phyloP scores from a whole-genome alignment of 1,140 invertebrate species.

The Dreissena polymorpha region DNA sequence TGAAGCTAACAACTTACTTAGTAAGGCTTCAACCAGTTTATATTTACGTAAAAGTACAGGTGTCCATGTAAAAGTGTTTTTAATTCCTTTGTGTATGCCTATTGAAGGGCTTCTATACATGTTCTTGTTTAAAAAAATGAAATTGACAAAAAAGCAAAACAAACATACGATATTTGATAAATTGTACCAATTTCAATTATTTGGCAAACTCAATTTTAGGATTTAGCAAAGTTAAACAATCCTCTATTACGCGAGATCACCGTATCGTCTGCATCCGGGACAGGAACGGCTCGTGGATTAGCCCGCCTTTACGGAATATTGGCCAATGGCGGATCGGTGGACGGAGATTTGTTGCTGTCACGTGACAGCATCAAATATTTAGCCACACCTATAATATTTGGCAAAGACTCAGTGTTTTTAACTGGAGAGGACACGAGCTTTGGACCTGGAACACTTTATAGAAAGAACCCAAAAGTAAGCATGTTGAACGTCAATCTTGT shows the following conservation, averaged over 20 bases:
- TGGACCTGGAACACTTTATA: constrained; percentile 38
- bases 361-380: constrained; percentile 40
- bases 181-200: too few species aligned
- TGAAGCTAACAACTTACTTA: too few species aligned
- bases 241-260: constrained; percentile 44
- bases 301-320: constrained; percentile 59
- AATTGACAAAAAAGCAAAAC: too few species aligned
- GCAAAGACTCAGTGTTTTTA: constrained; percentile 34
- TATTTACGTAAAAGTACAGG: too few species aligned
- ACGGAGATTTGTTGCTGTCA: constrained; percentile 49
- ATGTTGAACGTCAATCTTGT: background rate
- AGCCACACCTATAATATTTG: constrained; percentile 2
- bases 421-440: constrained; percentile 15
- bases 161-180: too few species aligned
- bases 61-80: too few species aligned
- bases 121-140: too few species aligned
- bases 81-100: too few species aligned
- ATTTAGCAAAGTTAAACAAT: constrained; percentile 34
- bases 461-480: constrained; percentile 42
- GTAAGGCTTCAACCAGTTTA: too few species aligned
- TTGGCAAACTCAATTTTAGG: background rate
- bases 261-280: constrained; percentile 29
- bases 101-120: too few species aligned
- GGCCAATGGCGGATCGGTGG: constrained; percentile 47
- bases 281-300: constrained; percentile 54